Conservation (phyloP, 2,113 vertebrate species). For the Etheostoma cragini region DNA sequence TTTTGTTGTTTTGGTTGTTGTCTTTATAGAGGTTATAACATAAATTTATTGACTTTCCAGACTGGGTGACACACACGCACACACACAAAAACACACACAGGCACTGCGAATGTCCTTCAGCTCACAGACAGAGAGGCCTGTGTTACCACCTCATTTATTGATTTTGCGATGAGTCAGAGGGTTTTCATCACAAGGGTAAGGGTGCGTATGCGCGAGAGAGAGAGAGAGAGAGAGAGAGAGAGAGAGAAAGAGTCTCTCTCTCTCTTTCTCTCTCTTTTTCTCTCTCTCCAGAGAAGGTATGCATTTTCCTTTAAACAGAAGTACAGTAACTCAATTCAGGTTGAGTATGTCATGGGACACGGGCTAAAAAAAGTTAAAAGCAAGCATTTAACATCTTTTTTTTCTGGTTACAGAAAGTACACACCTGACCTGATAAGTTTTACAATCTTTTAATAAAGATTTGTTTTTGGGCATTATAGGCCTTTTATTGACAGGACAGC, state of each 20-base stretch:
- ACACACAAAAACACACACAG: slow-evolving; percentile 34
- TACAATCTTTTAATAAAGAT: neutral
- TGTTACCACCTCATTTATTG: slow-evolving; percentile 69
- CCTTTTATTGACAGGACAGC: too few relatives aligned
- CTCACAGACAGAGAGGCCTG: slow-evolving; percentile 61
- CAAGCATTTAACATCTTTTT: neutral
- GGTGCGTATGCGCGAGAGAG: slow-evolving; percentile 1
- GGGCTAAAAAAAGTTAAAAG: slow-evolving; percentile 29
- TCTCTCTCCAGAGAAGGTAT: neutral
- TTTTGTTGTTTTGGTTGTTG: slow-evolving; percentile 31
- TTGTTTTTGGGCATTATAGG: too few relatives aligned
- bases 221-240: neutral
- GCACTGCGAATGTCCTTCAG: slow-evolving; percentile 52
- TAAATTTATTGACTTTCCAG: slow-evolving; percentile 17
- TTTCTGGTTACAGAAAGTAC: neutral
- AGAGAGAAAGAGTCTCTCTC: neutral
- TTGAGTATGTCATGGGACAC: slow-evolving; percentile 25
- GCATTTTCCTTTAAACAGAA: slow-evolving; percentile 33
- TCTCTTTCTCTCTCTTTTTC: too few relatives aligned
- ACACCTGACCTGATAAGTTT: neutral
- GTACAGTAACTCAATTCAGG: slow-evolving; percentile 31
- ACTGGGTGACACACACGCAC: slow-evolving; percentile 35
- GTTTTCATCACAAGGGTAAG: slow-evolving; percentile 58
- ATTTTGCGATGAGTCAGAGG: slow-evolving; percentile 77
- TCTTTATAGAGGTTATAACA: slow-evolving; percentile 28